Evolutionary conservation across 2,797 vertebrate species (phyloP).

Genomic region (Natrix natrix): DNA sequence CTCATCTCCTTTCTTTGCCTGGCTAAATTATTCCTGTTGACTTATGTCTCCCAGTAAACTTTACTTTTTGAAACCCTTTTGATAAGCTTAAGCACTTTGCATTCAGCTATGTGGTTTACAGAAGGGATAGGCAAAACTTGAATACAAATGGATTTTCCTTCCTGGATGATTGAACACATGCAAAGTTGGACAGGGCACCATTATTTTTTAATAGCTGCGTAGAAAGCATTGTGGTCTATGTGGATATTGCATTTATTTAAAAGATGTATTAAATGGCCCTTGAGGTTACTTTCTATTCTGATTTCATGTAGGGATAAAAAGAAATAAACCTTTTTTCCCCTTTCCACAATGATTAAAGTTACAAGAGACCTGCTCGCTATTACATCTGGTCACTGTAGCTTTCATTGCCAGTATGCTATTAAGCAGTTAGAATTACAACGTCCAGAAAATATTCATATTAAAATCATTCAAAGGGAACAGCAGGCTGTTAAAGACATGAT

Average conservation of each 20-base stretch:
- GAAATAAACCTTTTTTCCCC: not conserved
- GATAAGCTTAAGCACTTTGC: not conserved
- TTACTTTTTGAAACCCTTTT: not conserved
- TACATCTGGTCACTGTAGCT: not conserved
- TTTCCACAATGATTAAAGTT: not conserved
- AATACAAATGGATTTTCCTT: not conserved
- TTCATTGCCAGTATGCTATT: not conserved
- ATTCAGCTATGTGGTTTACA: not conserved
- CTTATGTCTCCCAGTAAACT: not conserved
- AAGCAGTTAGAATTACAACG: not conserved
- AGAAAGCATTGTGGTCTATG: not conserved
- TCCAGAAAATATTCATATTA: constrained; percentile 5
- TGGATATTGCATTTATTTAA: not conserved
- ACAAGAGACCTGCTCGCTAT: not conserved
- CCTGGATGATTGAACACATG: not conserved
- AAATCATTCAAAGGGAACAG: not conserved
- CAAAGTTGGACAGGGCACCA: not conserved
- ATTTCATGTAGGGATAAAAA: not conserved
- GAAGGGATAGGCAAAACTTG: not conserved
- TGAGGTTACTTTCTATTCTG: not conserved
- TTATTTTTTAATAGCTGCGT: not conserved
- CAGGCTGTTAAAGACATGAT: not conserved
- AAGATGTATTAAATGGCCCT: not conserved
- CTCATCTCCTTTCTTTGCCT: not conserved
- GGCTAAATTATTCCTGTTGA: not conserved